Evolutionary conservation across 2,797 vertebrate species (phyloP), one percentile per base, ranked within the genome.

Genomic region (Ataeniobius toweri): DNA sequence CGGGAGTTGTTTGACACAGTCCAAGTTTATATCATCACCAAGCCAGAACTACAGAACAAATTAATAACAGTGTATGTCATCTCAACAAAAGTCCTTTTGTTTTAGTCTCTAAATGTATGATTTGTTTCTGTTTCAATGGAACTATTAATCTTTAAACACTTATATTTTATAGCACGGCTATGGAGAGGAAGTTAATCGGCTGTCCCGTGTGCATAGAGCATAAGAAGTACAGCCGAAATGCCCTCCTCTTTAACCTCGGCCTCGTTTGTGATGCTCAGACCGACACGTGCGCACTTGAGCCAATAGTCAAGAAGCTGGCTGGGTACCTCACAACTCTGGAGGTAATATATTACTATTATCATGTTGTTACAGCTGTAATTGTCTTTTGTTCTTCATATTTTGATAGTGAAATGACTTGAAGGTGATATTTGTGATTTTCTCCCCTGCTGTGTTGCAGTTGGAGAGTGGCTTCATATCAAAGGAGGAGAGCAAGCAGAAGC

Each of bases 1-100:
- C 93, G 98, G 48, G 98, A 99, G 91, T 95, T 99, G 50, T 99
- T 99, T 87, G 98, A 99, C 91, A 98, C 97, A 0, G 97, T 99
- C 74, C 98, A 99, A 81, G 98, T 99, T 75, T 99, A 99, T 39
- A 97, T 99, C n/a, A 99, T 99, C 91, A 99, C 98, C 75, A 99
- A 99, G 89, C 98, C 97, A 18, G 98, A 99, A 84, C 94, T 99
- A 61, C 98, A 99, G 91, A 99, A 99, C 95, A 99, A 99, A 88
- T 94, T 99, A 51, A 99, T 99, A 90, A 99, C 98, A 55, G 98
- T 99, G 98, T 99, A 95, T 93, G 98, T 96, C 88, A 69, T 41
- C 20, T 36, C 8, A 56, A 46, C 6, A 1, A 44, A 39, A 65
- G 5, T 39, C 50, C 16, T 31, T 68, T 68, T 68, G 3, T 36